phyloP scores from a whole-genome alignment of 2,113 vertebrate species.

The Anseranas semipalmata region DNA sequence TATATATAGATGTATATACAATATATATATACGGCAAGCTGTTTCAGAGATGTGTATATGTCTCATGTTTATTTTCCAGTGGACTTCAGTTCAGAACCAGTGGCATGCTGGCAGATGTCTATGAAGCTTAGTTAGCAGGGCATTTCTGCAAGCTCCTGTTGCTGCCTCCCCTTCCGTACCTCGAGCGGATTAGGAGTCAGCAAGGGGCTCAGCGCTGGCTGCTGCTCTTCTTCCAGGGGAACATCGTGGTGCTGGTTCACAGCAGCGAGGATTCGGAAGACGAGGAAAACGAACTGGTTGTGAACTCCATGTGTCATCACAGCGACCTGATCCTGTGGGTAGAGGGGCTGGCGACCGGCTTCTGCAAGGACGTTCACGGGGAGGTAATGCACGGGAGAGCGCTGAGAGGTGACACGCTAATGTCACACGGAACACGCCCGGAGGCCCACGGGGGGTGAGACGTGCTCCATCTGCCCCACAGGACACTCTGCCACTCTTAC shows the following conservation, averaged over 20 bases:
- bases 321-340: conserved; percentile 84
- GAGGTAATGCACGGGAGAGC: conserved; percentile 75
- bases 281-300: conserved; percentile 77
- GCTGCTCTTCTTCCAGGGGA: conserved; percentile 77
- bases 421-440: too few relatives aligned
- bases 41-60: background rate
- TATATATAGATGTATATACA: background rate
- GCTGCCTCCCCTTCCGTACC: background rate
- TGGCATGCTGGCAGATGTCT: background rate
- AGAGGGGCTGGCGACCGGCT: conserved; percentile 88
- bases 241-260: conserved; percentile 84
- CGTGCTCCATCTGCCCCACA: fast-evolving
- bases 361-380: conserved; percentile 93
- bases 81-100: background rate
- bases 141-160: background rate
- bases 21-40: background rate
- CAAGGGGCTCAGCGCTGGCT: background rate
- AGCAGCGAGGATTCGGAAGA: conserved; percentile 67
- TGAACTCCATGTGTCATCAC: conserved; percentile 86
- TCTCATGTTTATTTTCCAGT: background rate
- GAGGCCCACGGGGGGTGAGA: fast-evolving
- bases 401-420: fast-evolving
- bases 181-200: background rate
- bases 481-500: background rate
- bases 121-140: background rate